These are phyloP conservation scores for Lophura nycthemera DNA, from an alignment of 2,113 vertebrate species.

Conservation along the genomic window DNA sequence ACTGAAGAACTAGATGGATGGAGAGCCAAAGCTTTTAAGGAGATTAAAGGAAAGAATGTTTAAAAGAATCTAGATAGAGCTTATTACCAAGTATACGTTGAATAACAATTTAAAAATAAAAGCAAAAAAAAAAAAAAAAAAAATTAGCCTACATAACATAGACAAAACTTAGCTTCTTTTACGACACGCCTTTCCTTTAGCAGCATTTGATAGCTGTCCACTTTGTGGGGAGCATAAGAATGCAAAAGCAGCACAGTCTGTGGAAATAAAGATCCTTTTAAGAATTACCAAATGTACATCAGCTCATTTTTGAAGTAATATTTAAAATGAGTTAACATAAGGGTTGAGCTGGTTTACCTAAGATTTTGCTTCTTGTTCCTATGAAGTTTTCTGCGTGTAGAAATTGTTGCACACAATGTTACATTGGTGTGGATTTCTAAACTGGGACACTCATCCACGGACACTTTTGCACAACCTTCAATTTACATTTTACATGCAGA, in stretches of 20 bases:
- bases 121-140: background rate
- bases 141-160: too few species aligned
- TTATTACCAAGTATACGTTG: background rate
- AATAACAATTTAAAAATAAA: background rate
- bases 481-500: background rate
- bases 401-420: background rate
- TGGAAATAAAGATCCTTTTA: background rate
- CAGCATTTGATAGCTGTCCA: background rate
- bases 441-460: background rate
- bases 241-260: background rate
- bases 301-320: background rate
- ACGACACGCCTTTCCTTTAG: too few species aligned
- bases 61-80: too few species aligned
- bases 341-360: background rate
- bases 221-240: fast-evolving
- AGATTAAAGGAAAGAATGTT: background rate
- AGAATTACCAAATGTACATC: background rate
- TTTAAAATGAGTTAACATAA: background rate
- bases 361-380: background rate
- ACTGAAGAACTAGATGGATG: too few species aligned
- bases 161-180: too few species aligned
- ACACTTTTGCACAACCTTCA: background rate
- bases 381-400: background rate
- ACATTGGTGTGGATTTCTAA: background rate
- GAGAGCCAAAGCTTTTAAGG: background rate